phyloP scores from a whole-genome alignment of 2,888 invertebrate genomes.

The Drosophila atroscutellata region DNA sequence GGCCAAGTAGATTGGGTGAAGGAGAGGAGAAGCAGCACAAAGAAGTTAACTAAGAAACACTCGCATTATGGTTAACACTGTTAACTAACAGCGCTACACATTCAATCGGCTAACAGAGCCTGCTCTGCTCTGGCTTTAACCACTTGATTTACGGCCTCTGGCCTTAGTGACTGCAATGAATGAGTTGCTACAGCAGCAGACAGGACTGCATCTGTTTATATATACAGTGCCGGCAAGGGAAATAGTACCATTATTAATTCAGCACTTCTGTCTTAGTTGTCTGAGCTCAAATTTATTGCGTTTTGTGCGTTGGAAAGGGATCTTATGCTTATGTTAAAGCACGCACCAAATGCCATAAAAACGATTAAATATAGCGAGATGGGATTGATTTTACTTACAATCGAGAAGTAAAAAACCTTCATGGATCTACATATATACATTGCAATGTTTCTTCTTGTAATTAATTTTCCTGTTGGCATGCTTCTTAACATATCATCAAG shows the following conservation, averaged over 20 bases:
- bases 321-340: background rate
- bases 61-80: background rate
- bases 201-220: background rate
- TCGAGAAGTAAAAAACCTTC: background rate
- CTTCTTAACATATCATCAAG: background rate
- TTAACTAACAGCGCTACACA: slow-evolving; percentile 38
- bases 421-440: background rate
- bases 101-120: slow-evolving; percentile 1
- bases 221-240: background rate
- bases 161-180: slow-evolving; percentile 26
- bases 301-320: background rate
- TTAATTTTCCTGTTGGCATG: background rate
- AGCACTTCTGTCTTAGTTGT: background rate
- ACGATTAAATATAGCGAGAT: background rate
- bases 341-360: too few species aligned
- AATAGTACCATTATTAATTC: background rate
- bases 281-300: background rate
- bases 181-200: slow-evolving; percentile 16
- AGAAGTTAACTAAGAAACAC: background rate
- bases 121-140: slow-evolving; percentile 11
- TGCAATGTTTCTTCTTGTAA: background rate
- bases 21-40: background rate
- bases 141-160: slow-evolving; percentile 34
- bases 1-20: slow-evolving; percentile 7
- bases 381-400: background rate